These are phyloP conservation scores for Vulpes vulpes DNA, from an alignment of 2,113 vertebrate genomes.

Conservation along the genomic window DNA sequence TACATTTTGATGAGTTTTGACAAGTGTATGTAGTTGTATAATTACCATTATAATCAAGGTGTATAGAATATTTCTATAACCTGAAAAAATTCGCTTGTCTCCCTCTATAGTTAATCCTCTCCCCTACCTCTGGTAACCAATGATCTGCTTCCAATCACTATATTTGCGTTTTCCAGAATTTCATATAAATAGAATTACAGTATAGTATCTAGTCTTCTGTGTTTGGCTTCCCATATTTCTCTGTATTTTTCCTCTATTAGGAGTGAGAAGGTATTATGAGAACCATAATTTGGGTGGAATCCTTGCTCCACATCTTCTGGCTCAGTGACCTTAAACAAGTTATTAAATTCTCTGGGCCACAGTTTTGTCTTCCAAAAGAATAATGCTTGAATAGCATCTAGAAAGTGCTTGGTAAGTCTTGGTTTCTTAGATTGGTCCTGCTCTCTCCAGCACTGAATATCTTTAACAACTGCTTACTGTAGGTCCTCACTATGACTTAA, in stretches of 20 bases:
- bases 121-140: not conserved
- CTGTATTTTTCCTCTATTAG: not conserved
- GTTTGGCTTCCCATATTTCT: not conserved
- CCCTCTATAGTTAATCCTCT: not conserved
- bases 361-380: not conserved
- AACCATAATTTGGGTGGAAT: not conserved
- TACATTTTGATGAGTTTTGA: not conserved
- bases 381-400: not conserved
- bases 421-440: not conserved
- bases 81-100: not conserved
- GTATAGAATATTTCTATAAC: not conserved
- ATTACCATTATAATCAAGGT: not conserved
- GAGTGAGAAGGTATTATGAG: not conserved
- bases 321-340: not conserved
- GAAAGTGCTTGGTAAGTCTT: not conserved
- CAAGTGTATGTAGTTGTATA: not conserved
- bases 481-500: not conserved
- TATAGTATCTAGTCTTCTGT: not conserved
- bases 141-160: not conserved
- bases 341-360: not conserved
- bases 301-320: not conserved
- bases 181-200: not conserved
- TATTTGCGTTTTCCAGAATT: constrained; percentile 9
- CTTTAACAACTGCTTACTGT: not conserved
- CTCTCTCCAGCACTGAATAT: not conserved